Percentiles rank a stretch among this genome's conserved stretches.
phyloP scores from a whole-genome alignment of 2,113 vertebrate species.

The Clarias gariepinus region DNA sequence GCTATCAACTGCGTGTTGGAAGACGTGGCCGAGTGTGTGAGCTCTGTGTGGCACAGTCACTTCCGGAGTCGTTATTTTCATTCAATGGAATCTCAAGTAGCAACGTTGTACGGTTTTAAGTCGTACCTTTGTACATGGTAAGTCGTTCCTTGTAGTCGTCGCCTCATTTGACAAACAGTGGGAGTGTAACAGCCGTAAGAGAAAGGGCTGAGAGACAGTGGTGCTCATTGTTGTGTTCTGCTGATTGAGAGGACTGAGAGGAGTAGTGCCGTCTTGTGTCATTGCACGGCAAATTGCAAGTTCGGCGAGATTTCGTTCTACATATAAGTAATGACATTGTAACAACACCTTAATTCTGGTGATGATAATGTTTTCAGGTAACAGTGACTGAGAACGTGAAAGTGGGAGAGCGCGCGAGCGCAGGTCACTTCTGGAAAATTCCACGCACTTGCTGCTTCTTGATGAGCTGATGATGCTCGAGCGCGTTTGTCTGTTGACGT shows the following conservation, averaged over 20 bases:
- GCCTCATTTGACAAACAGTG: neutral
- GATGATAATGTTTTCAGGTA: neutral
- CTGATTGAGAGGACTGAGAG: neutral
- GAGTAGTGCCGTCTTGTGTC: neutral
- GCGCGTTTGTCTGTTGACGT: neutral
- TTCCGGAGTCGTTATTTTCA: slow-evolving; percentile 13
- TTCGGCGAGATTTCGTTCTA: neutral
- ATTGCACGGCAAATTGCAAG: neutral
- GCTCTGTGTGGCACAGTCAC: neutral
- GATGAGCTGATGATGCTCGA: neutral
- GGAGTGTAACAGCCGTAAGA: neutral
- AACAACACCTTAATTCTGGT: neutral
- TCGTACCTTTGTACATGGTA: slow-evolving; percentile 16
- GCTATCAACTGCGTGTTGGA: neutral
- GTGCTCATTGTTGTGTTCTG: neutral
- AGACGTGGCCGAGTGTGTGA: neutral
- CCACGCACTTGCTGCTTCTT: slow-evolving; percentile 10
- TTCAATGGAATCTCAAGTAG: neutral
- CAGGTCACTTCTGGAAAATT: slow-evolving; percentile 30
- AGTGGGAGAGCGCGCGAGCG: neutral
- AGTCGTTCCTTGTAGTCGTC: slow-evolving; percentile 12
- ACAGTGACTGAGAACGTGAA: neutral
- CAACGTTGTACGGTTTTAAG: neutral
- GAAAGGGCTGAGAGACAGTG: too few species aligned
- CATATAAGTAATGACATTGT: neutral